phyloP scores from a whole-genome alignment of 2,113 vertebrate genomes.

The Percina caprodes region DNA sequence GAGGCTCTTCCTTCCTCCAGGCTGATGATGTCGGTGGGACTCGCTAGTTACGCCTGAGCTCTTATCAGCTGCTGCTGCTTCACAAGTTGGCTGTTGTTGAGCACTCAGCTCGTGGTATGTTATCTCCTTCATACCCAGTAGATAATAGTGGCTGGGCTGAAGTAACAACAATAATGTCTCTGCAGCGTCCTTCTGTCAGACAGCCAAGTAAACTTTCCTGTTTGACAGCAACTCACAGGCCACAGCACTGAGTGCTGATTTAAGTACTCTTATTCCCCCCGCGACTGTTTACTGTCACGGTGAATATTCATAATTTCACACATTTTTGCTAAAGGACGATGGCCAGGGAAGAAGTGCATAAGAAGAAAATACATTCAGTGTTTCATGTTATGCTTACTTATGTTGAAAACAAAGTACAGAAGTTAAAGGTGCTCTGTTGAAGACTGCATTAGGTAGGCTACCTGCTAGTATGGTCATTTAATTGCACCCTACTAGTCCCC shows the following conservation, averaged over 20 bases:
- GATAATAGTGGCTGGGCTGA: background rate
- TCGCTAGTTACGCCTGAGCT: conserved; percentile 60
- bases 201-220: conserved; percentile 21
- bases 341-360: background rate
- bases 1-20: conserved; percentile 57
- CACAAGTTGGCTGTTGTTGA: conserved; percentile 38
- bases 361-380: no score
- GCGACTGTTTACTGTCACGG: background rate
- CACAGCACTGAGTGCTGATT: conserved; percentile 18
- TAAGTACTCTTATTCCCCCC: background rate
- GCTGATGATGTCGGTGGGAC: conserved; percentile 45
- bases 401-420: background rate
- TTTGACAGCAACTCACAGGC: conserved; percentile 49
- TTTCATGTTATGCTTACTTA: background rate
- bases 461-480: no score
- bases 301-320: background rate
- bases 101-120: conserved; percentile 51
- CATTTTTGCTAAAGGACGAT: background rate
- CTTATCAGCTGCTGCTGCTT: conserved; percentile 36
- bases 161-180: no score
- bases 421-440: background rate
- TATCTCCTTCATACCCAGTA: background rate
- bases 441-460: no score
- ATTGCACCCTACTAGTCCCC: background rate
- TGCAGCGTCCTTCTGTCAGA: background rate